These are phyloP conservation scores for Chrysochloris asiatica DNA, from an alignment of 2,113 vertebrate genomes.

Conservation along the genomic window DNA sequence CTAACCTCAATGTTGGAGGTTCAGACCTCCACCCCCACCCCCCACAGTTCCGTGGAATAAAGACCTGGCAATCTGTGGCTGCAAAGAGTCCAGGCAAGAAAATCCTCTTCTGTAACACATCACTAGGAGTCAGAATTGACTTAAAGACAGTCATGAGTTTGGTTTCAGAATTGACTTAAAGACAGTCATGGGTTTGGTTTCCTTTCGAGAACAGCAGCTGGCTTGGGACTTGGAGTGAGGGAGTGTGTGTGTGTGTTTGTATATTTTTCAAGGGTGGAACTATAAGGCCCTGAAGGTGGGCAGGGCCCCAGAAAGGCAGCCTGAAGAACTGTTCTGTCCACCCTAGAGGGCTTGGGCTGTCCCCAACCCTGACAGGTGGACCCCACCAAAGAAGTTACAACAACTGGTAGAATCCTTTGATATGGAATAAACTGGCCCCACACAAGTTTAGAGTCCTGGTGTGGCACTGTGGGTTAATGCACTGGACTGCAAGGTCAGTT, in stretches of 20 bases:
- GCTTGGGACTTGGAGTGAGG: background rate
- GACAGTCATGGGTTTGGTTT: background rate
- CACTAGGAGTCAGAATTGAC: too few species aligned
- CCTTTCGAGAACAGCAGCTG: background rate
- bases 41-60: background rate
- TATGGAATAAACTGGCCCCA: background rate
- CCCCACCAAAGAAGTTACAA: background rate
- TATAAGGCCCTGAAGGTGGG: background rate
- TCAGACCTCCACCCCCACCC: too few species aligned
- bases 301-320: background rate
- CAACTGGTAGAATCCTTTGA: background rate
- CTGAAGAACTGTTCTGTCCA: background rate
- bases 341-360: background rate
- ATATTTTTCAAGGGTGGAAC: too few species aligned
- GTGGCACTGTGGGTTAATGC: too few species aligned
- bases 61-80: background rate
- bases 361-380: background rate
- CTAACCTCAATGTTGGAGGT: background rate
- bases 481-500: too few species aligned
- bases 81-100: background rate
- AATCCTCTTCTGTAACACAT: too few species aligned
- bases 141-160: too few species aligned
- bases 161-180: too few species aligned
- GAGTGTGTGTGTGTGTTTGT: accelerated
- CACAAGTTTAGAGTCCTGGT: too few species aligned